Evolutionary conservation across 2,888 invertebrate species (phyloP).

Genomic region (Mactromeris polynyma): DNA sequence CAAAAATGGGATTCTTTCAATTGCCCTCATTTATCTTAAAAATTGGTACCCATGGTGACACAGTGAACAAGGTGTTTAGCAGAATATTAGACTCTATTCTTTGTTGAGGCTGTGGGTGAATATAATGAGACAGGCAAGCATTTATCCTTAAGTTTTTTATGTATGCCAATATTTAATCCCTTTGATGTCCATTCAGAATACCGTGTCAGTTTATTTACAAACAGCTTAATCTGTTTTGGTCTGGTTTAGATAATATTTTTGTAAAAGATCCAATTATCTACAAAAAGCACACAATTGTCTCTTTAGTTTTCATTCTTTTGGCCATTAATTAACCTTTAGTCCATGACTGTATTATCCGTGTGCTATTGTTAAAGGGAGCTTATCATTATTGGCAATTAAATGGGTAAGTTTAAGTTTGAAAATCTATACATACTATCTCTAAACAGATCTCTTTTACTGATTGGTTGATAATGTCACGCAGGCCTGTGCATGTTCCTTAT

Average conservation of each 20-base stretch:
- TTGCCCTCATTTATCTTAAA: too few species aligned
- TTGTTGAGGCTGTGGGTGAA: too few species aligned
- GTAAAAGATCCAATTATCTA: slow-evolving; percentile 1
- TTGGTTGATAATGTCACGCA: slow-evolving; percentile 29
- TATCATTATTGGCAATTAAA: slow-evolving; percentile 30
- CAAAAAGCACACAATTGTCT: not conserved
- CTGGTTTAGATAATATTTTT: not conserved
- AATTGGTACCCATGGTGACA: too few species aligned
- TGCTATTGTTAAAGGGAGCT: not conserved
- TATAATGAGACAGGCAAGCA: too few species aligned
- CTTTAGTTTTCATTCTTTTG: not conserved
- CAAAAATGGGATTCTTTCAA: too few species aligned
- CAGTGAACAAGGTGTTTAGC: too few species aligned
- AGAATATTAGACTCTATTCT: too few species aligned
- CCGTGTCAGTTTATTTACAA: not conserved
- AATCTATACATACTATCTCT: slow-evolving; percentile 37
- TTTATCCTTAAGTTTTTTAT: not conserved
- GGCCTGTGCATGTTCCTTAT: not conserved
- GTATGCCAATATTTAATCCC: not conserved
- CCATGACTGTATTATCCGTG: slow-evolving; percentile 1
- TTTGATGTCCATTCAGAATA: not conserved
- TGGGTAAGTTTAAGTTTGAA: slow-evolving; percentile 35
- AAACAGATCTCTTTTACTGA: slow-evolving; percentile 26
- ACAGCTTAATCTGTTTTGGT: not conserved
- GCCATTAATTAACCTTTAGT: slow-evolving; percentile 19